These are phyloP conservation scores for Arctocebus calabarensis DNA, from an alignment of 2,797 vertebrate genomes.

Conservation along the genomic window DNA sequence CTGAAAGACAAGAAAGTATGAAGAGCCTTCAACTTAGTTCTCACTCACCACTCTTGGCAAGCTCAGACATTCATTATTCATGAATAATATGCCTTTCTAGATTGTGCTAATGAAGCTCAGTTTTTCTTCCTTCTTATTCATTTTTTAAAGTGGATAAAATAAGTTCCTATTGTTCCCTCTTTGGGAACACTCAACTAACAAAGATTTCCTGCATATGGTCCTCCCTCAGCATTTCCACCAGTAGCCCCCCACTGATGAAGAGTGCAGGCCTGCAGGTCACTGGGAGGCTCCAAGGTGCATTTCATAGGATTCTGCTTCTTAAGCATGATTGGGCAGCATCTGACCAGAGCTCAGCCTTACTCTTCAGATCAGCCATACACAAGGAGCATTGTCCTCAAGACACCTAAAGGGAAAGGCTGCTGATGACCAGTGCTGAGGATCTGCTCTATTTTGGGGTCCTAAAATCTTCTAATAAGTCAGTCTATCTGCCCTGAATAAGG, in stretches of 20 bases:
- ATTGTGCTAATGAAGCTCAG: background rate
- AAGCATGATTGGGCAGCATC: background rate
- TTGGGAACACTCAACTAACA: background rate
- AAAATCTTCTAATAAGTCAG: background rate
- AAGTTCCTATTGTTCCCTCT: background rate
- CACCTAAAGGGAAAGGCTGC: background rate
- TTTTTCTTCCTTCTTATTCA: background rate
- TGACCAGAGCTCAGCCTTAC: background rate
- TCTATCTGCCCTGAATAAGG: background rate
- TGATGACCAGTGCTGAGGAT: background rate
- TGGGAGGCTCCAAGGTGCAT: background rate
- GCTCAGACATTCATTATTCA: background rate
- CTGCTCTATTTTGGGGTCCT: background rate
- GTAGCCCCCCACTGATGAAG: background rate
- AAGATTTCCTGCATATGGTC: background rate
- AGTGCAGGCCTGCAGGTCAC: background rate
- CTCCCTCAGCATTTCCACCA: background rate
- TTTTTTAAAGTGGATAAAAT: slow-evolving; percentile 29
- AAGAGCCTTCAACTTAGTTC: background rate
- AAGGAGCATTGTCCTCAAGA: background rate
- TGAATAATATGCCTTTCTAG: background rate
- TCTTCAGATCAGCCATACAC: background rate
- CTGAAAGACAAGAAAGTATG: background rate
- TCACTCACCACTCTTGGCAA: background rate
- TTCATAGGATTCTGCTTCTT: too few relatives aligned